Evolutionary conservation across 2,888 invertebrate species (phyloP), one percentile per base, ranked within the genome.

Genomic region (Lathronympha strigana): DNA sequence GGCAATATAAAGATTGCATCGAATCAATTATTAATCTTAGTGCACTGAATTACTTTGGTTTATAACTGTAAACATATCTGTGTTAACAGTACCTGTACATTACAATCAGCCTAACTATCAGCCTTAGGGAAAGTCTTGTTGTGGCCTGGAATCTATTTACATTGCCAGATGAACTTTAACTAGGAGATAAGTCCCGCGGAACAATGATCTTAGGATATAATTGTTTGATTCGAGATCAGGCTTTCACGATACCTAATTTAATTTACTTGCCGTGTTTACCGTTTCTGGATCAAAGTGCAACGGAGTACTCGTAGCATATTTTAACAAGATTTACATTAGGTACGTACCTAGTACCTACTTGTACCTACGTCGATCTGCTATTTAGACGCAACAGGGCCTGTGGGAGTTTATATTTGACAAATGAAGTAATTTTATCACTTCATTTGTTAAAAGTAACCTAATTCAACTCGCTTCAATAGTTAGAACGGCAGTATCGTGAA

Each of bases 121-220:
- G 17, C 17, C 43, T 60, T 11, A 25, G 66, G 64, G 66, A 66
- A 66, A 66, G 66, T 66, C 53, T 54, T 25, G 38, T 25, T 28
- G 45, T 55, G 38, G 40, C 40, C 60, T 66, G 54, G 61, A 60
- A 63, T 51, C 58, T 55, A 31, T 64, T 66, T 61, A 61, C 31
- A 38, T 54, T 36, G 54, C 11, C 13, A 63, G 66, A 66, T 66
- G 66, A 66, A 66, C 66, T 66, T 66, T 66, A 40, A 38, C 54
- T 38, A 11, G 15, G 15, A 60, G 64, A 64, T 64, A 66, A 36
- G 43, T 36, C 51, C 43, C 55, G 47, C n/a, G 19, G 58, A 60
- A 60, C 64, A 64, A 64, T 64, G 64, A 60, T 64, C 51, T 51
- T 51, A 45, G 33, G 58, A 64, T 53, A 60, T 64, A 64, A 64